Evolutionary conservation across 2,888 invertebrate genomes (phyloP), one percentile per base, ranked within the genome.

Genomic region (Xiphydria camelus): DNA sequence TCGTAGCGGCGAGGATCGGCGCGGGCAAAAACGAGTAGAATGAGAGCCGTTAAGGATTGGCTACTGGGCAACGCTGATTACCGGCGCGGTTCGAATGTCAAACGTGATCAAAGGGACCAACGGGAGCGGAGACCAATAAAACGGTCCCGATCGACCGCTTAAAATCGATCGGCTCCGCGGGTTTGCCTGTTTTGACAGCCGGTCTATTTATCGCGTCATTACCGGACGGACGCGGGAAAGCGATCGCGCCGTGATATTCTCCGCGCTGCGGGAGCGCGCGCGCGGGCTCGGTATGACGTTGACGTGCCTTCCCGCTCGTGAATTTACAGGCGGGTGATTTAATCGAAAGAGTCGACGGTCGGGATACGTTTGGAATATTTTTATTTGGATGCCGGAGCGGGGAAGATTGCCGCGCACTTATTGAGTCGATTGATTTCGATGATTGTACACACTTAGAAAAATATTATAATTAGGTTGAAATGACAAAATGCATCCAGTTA

Each of bases 161-260:
- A n/a, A n/a, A 45, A 49, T 49, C 49, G 49, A 49, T 49, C 39
- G 49, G 45, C 49, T 45, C 45, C 49, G 41, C 41, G 49, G 45
- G 49, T 29, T 42, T 42, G 38, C 42, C 42, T 45, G 49, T 45
- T 49, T 49, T 45, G 49, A 49, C 49, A 45, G 49, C 45, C 22
- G 41, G 45, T 45, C 49, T 38, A 49, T 49, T 45, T 45, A 45
- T 45, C 45, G 45, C 49, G 49, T 49, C 45, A 45, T 49, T 49
- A 49, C 45, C 41, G 21, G 39, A 25, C 26, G 34, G 42, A 45
- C 41, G 45, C 45, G 42, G 45, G 49, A 38, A 25, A 31, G 49
- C 45, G 39, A n/a, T n/a, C n/a, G n/a, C n/a, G n/a, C n/a, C n/a
- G n/a, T n/a, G n/a, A n/a, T n/a, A n/a, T n/a, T n/a, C n/a, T n/a